phyloP scores from a whole-genome alignment of 2,888 invertebrate species.

The Chorisops tibialis region DNA sequence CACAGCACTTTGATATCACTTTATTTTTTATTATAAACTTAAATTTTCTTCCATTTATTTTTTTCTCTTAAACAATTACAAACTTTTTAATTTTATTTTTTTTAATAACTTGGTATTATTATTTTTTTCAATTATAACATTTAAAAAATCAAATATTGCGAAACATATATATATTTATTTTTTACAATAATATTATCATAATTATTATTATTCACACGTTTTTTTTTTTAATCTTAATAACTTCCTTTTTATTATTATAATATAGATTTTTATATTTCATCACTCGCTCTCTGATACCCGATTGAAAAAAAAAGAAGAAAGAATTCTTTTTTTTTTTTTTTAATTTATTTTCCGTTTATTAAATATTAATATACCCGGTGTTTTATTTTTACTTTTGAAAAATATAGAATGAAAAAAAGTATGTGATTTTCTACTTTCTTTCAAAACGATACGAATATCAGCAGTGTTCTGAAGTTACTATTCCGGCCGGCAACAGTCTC shows the following conservation, averaged over 20 bases:
- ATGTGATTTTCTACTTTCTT: not conserved
- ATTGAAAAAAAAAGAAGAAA: slow-evolving; percentile 8
- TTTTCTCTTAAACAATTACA: not conserved
- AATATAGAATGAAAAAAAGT: not conserved
- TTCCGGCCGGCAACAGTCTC: slow-evolving; percentile 48
- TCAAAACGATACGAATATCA: slow-evolving; percentile 39
- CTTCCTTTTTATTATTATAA: not conserved
- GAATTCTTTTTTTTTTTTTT: not conserved
- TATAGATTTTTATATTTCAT: not conserved
- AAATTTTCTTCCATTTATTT: not conserved
- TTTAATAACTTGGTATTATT: not conserved
- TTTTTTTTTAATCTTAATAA: not conserved
- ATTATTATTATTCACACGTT: not conserved
- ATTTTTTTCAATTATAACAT: not conserved
- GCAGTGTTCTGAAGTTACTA: slow-evolving; percentile 51
- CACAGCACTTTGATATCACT: slow-evolving; percentile 39
- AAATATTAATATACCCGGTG: not conserved
- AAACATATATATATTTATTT: not conserved
- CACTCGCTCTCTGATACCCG: slow-evolving; percentile 17
- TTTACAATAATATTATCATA: not conserved
- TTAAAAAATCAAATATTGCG: slow-evolving; percentile 7
- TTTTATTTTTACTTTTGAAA: slow-evolving; percentile 1
- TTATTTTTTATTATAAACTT: slow-evolving; percentile 10
- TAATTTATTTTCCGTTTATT: not conserved
- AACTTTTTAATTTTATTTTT: slow-evolving; percentile 10